A percentile compares a stretch with the other conserved stretches of the same genome.
Evolutionary conservation across 2,888 invertebrate genomes (phyloP).

Genomic region (Gymnocheta viridis): DNA sequence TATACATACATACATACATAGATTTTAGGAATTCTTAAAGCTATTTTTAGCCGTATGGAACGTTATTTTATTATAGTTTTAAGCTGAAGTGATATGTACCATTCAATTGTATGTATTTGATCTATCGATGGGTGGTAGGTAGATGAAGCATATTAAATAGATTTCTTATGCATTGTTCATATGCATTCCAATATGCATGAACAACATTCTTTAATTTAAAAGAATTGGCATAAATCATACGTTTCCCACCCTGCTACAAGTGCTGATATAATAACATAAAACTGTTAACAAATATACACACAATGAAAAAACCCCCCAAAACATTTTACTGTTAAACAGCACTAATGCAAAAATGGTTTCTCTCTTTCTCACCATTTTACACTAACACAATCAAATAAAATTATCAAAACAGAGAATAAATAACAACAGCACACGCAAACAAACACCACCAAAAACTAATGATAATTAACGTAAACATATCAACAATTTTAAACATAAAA

Average conservation of each 20-base stretch:
- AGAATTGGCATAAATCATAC: background rate
- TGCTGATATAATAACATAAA: slow-evolving; percentile 31
- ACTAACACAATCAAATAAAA: slow-evolving; percentile 33
- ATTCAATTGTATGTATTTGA: too few species aligned
- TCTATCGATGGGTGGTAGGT: too few species aligned
- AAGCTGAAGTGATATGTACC: too few species aligned
- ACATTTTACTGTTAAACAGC: slow-evolving; percentile 45
- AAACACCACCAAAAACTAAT: slow-evolving; percentile 47
- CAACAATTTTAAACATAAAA: slow-evolving; percentile 46
- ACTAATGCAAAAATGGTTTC: background rate
- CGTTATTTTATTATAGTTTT: too few species aligned
- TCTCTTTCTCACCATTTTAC: background rate
- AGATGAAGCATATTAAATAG: too few species aligned
- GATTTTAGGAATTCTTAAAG: too few species aligned
- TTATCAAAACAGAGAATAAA: slow-evolving; percentile 67
- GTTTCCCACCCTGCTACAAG: slow-evolving; percentile 48
- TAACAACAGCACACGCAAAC: slow-evolving; percentile 24
- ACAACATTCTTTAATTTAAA: background rate
- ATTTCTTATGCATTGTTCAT: too few species aligned
- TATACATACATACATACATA: too few species aligned
- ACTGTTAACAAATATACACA: slow-evolving; percentile 10
- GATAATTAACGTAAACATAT: slow-evolving; percentile 65
- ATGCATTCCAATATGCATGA: too few species aligned
- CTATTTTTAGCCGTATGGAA: too few species aligned
- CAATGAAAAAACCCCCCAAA: slow-evolving; percentile 22